These are phyloP conservation scores for Anser cygnoides DNA, from an alignment of 2,113 vertebrate species.

Conservation along the genomic window DNA sequence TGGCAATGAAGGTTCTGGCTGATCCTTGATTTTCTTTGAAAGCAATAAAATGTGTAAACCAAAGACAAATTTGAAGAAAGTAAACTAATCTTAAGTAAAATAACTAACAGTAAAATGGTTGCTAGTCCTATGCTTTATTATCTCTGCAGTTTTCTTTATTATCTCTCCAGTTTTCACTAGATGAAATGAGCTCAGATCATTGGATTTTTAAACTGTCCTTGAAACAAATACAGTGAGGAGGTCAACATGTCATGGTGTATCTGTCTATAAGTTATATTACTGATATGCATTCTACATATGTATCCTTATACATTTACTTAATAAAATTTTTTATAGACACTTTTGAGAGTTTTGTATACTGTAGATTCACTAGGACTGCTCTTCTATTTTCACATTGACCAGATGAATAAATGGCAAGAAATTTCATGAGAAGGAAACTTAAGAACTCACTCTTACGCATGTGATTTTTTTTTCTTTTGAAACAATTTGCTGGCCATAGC, in stretches of 20 bases:
- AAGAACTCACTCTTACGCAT: background rate
- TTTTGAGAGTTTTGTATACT: background rate
- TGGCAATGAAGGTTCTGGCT: background rate
- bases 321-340: background rate
- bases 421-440: background rate
- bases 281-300: background rate
- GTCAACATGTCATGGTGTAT: background rate
- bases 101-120: background rate
- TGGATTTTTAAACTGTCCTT: background rate
- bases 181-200: background rate
- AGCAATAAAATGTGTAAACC: background rate
- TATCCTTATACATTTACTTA: background rate
- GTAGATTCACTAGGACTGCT: background rate
- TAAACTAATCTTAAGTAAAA: conserved; percentile 4
- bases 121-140: background rate
- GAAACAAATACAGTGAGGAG: background rate
- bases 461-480: background rate
- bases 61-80: background rate
- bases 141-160: conserved; percentile 7
- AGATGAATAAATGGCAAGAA: background rate
- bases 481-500: background rate
- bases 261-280: background rate
- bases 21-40: conserved; percentile 8
- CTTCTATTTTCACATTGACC: background rate
- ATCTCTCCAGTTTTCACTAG: background rate